Evolutionary conservation across 1,140 invertebrate genomes (phyloP).

Genomic region (Drosophila sproati): DNA sequence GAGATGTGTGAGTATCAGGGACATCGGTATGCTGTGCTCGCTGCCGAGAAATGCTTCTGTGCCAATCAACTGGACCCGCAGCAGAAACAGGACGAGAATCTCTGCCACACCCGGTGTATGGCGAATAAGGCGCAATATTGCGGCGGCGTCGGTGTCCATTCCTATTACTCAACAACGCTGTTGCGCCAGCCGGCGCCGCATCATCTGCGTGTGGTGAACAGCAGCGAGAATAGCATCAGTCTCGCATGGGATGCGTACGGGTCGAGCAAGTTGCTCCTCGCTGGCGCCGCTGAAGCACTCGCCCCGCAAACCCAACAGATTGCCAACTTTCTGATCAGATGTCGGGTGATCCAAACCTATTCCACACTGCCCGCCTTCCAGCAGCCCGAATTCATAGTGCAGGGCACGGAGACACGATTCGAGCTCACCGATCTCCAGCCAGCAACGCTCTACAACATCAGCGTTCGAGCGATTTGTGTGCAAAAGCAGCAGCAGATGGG

Average conservation of each 20-base stretch:
- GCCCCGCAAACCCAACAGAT: slow-evolving; percentile 71
- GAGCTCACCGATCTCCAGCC: slow-evolving; percentile 88
- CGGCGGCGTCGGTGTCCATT: slow-evolving; percentile 85
- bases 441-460: slow-evolving; percentile 90
- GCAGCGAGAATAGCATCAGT: slow-evolving; percentile 85
- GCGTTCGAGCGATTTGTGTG: slow-evolving; percentile 87
- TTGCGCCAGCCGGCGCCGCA: slow-evolving; percentile 83
- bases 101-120: slow-evolving; percentile 85
- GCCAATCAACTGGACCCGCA: slow-evolving; percentile 51
- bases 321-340: slow-evolving; percentile 85
- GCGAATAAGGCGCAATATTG: slow-evolving; percentile 86
- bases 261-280: slow-evolving; percentile 55
- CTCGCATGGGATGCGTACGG: slow-evolving; percentile 85
- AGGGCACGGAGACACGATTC: slow-evolving; percentile 84
- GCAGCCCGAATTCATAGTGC: slow-evolving; percentile 85
- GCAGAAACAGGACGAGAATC: slow-evolving; percentile 65
- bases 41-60: slow-evolving; percentile 73
- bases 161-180: slow-evolving; percentile 86
- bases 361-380: slow-evolving; percentile 68
- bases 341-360: slow-evolving; percentile 85
- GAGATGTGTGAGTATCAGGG: slow-evolving; percentile 74
- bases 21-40: slow-evolving; percentile 68
- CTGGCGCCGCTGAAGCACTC: slow-evolving; percentile 44
- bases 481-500: slow-evolving; percentile 27
- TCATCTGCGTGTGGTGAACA: slow-evolving; percentile 84